A percentile compares a stretch with the other conserved stretches of the same genome.
Conservation (phyloP, 2,797 vertebrate species). For the Hydrolagus colliei region DNA sequence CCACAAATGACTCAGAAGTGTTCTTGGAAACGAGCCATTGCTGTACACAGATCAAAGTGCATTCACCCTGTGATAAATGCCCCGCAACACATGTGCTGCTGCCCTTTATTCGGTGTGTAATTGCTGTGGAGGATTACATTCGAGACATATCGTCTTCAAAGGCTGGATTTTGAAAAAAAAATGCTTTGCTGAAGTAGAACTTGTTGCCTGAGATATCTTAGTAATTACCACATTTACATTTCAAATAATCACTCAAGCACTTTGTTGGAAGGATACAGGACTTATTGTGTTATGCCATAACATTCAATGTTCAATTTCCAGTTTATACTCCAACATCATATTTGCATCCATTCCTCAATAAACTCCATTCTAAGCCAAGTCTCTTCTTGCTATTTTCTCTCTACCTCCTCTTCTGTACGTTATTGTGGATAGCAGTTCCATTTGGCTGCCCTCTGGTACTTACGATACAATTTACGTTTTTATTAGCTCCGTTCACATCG, state of each 20-base stretch:
- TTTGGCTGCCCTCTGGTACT: too few relatives aligned
- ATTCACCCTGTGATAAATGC: slow-evolving; percentile 11
- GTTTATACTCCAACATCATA: neutral
- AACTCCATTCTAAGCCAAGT: neutral
- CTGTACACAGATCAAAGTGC: neutral
- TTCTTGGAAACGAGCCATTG: neutral
- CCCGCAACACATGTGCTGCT: neutral
- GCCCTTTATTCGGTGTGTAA: neutral
- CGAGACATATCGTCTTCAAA: slow-evolving; percentile 12
- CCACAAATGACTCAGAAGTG: neutral
- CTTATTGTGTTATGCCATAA: neutral
- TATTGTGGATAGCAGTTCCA: too few relatives aligned
- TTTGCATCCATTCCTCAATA: neutral
- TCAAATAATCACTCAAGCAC: neutral
- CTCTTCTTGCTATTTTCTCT: too few relatives aligned
- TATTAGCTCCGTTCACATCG: too few relatives aligned
- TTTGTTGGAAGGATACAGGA: neutral
- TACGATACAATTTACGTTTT: too few relatives aligned
- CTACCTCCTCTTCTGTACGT: too few relatives aligned
- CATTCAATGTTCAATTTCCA: neutral
- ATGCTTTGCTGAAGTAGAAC: neutral
- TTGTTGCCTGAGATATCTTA: neutral
- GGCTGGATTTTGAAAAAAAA: neutral
- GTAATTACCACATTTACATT: neutral
- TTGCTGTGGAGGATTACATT: neutral